Conservation (phyloP, 2,888 invertebrate species). For the Polydrusus tereticollis region DNA sequence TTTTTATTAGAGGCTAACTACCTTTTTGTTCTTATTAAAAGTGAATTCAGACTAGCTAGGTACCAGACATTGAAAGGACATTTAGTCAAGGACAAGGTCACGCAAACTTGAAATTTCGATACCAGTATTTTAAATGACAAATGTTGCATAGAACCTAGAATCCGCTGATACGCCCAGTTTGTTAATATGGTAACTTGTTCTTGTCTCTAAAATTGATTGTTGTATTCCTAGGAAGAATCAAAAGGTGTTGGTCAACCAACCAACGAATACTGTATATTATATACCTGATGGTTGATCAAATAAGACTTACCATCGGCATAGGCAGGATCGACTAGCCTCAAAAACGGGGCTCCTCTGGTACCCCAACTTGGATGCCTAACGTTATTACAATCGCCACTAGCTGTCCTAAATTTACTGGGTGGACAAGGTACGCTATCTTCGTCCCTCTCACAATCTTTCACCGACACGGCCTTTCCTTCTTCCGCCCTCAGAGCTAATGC, state of each 20-base stretch:
- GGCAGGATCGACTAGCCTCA: conserved; percentile 78
- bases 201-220: too few species aligned
- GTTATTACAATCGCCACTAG: conserved; percentile 91
- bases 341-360: conserved; percentile 81
- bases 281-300: too few species aligned
- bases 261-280: too few species aligned
- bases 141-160: not conserved
- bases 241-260: too few species aligned
- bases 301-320: conserved; percentile 81
- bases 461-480: conserved; percentile 35
- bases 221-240: too few species aligned
- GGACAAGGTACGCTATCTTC: conserved; percentile 76
- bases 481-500: conserved; percentile 61
- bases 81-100: conserved; percentile 5
- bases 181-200: not conserved
- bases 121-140: not conserved
- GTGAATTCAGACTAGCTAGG: not conserved
- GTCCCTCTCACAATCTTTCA: conserved; percentile 30
- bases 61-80: not conserved
- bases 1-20: not conserved
- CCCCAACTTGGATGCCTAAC: conserved; percentile 89
- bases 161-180: not conserved
- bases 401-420: conserved; percentile 85
- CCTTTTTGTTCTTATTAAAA: not conserved
- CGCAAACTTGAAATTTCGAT: not conserved